Evolutionary conservation across 2,797 vertebrate species (phyloP).

Genomic region (Coranthus polyacanthus): DNA sequence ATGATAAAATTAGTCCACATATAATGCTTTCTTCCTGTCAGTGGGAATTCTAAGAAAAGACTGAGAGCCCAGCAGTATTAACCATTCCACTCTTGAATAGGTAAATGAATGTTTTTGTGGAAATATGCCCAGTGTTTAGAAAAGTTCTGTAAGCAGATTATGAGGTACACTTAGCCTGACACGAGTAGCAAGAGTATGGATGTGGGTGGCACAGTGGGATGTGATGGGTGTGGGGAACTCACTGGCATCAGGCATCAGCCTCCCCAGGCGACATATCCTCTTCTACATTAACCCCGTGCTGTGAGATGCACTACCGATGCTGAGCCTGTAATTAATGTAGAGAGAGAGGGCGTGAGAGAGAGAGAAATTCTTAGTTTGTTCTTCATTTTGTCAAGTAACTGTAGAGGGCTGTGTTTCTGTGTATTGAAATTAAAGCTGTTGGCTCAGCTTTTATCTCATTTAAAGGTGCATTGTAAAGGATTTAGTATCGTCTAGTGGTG

Average conservation of each 20-base stretch:
- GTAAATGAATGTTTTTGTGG: constrained; percentile 59
- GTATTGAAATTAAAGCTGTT: background rate
- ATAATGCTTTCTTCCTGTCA: constrained; percentile 36
- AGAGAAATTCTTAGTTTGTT: background rate
- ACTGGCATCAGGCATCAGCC: constrained; percentile 53
- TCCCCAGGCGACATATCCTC: constrained; percentile 58
- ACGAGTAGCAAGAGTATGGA: constrained; percentile 44
- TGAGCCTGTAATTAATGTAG: constrained; percentile 68
- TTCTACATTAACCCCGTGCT: constrained; percentile 75
- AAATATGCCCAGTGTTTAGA: constrained; percentile 57
- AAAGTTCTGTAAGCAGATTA: constrained; percentile 74
- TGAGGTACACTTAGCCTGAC: constrained; percentile 61
- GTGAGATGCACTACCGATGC: constrained; percentile 60
- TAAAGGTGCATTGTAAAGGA: background rate
- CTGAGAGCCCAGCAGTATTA: constrained; percentile 10
- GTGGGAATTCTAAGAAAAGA: constrained; percentile 28
- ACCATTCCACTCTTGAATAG: constrained; percentile 30
- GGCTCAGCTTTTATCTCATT: background rate
- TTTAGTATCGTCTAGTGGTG: no score
- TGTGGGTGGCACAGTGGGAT: constrained; percentile 59
- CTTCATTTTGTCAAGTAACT: background rate
- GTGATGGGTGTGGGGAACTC: constrained; percentile 49
- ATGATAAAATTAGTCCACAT: constrained; percentile 29
- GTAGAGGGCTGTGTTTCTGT: background rate
- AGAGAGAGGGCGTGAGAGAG: constrained; percentile 6